Percentiles rank a stretch among this genome's conserved stretches.
These are phyloP conservation scores for Micropterix aruncella DNA, from an alignment of 2,888 invertebrate genomes.

Conservation along the genomic window DNA sequence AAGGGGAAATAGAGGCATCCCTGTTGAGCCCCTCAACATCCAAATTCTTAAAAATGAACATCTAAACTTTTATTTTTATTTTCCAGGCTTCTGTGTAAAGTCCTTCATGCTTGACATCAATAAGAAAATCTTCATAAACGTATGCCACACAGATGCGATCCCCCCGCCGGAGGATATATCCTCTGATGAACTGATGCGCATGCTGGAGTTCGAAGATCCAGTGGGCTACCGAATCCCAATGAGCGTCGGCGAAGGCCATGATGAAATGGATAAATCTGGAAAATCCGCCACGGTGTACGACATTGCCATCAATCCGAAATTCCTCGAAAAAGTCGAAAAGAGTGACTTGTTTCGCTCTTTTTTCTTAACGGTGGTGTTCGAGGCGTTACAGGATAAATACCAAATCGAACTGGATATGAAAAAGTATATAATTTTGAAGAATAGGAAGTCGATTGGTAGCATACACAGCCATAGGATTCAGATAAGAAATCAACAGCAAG, in stretches of 20 bases:
- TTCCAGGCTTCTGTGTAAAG: slow-evolving; percentile 67
- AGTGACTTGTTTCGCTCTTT: slow-evolving; percentile 64
- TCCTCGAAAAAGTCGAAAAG: slow-evolving; percentile 59
- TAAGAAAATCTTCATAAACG: slow-evolving; percentile 73
- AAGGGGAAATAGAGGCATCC: too few species aligned
- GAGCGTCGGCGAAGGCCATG: slow-evolving; percentile 75
- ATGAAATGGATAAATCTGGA: slow-evolving; percentile 65
- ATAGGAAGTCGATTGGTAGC: slow-evolving; percentile 59
- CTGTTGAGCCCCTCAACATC: too few species aligned
- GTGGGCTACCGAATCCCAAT: slow-evolving; percentile 71
- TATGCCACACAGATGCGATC: slow-evolving; percentile 67
- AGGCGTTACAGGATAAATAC: slow-evolving; percentile 68
- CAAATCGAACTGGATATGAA: slow-evolving; percentile 52
- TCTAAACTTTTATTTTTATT: slow-evolving; percentile 4
- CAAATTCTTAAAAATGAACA: neutral
- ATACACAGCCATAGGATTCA: slow-evolving; percentile 63
- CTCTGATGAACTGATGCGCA: slow-evolving; percentile 52
- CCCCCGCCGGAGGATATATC: slow-evolving; percentile 58
- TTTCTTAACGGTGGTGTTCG: slow-evolving; percentile 64
- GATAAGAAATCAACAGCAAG: slow-evolving; percentile 39
- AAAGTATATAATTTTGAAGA: slow-evolving; percentile 51
- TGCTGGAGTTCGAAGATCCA: slow-evolving; percentile 54
- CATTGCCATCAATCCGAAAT: slow-evolving; percentile 66
- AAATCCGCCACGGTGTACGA: slow-evolving; percentile 64
- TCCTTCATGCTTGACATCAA: slow-evolving; percentile 46